Base-by-base conservation (phyloP, 2,888 invertebrate genomes). In the Sarcophaga carnaria region DNA sequence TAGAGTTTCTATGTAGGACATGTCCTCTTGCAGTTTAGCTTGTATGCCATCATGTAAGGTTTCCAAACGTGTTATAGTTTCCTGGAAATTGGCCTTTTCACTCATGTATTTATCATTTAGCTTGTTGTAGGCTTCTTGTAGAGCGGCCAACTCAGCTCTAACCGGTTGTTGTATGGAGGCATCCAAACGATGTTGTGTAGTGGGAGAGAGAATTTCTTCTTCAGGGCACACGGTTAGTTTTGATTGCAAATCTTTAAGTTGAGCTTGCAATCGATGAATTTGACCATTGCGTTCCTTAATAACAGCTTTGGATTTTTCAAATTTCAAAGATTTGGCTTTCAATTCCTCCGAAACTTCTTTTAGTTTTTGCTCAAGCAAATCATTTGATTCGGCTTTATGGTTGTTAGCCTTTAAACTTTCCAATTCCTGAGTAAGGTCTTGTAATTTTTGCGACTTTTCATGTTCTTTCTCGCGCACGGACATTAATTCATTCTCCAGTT, bases 21-120 rank as follows among this genome's bases (percentile, higher is more conserved):
- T 96, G 86, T 96, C 94, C 92, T 97, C 97, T 91, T 96, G 96
- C 14, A 97, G 92, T 93, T 97, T 97, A 2, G 96, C 96, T 86
- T 96, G 92, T 12, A 92, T 92, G 80, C 93, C 93, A 85, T 91
- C 91, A 60, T 93, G 91, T 3, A 93, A 85, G 0, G 92, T 93
- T 79, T 93, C 93, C 10, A 93, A 86, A 0, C 91, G 91, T 0
- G 81, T 83, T 12, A 91, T 91, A 10, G 92, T 92, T 74, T 90
- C 83, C 82, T 92, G 90, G 88, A 93, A 93, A 54, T 88, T 89
- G 0, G 87, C 60, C 78, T 92, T 92, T 74, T 93, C 93, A 4
- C 77, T 76, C 5, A 86, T 87, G 72, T 89, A 90, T 27, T 89
- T 89, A 14, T 88, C 90, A 27, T 85, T 89, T 0, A 92, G 82